Evolutionary conservation across 2,113 vertebrate species (phyloP), one percentile per base, ranked within the genome.

Genomic region (Microtus oregoni): DNA sequence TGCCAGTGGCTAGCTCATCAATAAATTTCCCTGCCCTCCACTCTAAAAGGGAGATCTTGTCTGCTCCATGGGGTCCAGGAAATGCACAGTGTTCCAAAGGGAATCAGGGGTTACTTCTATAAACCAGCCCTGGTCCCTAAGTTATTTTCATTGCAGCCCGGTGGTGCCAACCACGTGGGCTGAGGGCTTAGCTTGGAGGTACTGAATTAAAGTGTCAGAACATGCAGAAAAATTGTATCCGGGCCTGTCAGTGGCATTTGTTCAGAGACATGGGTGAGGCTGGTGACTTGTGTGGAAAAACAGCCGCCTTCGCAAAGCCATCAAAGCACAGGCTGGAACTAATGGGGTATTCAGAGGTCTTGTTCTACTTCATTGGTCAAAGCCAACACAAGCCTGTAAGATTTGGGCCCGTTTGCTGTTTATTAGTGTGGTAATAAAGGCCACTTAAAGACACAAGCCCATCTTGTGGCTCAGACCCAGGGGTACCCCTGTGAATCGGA

Each of bases 71-170:
- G 58, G 97, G 96, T 94, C 67, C 97, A 92, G 97, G 93, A 98
- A 98, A 97, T 92, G 98, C 98, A 97, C 85, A 86, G 90, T 95
- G 94, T 52, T 97, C 98, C 97, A 96, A 98, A 96, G 98, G 98
- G 97, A 98, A 97, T 96, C 92, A 97, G 96, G 97, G 98, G 90
- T 95, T 93, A 95, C 97, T 98, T 98, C 97, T 98, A 98, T 98
- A 98, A 98, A 97, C 97, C 98, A 98, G 98, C 99, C 98, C 98
- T 97, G 98, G 98, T 98, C 98, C 98, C 99, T 99, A 99, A 99
- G 99, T 99, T 99, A 99, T 99, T 99, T 99, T 99, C 99, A 99
- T 99, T 99, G 99, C 98, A 98, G 98, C 97, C 97, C 92, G 96
- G 97, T 98, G 97, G 98, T 98, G 98, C 98, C 99, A 99, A 98